These are phyloP conservation scores for Macroglossus sobrinus DNA, from an alignment of 2,113 vertebrate species.

Conservation along the genomic window DNA sequence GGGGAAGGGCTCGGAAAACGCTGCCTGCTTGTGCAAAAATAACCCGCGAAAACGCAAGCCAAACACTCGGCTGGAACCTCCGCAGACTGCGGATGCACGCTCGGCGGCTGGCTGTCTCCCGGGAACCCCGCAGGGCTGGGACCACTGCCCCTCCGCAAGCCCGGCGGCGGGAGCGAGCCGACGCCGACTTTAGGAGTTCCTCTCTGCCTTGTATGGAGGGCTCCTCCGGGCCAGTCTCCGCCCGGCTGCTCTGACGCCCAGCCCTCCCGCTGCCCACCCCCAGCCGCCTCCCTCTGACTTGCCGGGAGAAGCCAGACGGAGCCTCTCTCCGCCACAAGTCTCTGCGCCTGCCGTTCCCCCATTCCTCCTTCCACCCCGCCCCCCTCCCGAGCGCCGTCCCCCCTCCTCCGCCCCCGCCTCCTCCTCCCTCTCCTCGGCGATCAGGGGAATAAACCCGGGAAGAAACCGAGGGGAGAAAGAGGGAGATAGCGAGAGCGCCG, in stretches of 20 bases:
- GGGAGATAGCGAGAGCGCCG: slow-evolving; percentile 1
- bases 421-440: slow-evolving; percentile 58
- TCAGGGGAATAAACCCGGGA: slow-evolving; percentile 81
- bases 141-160: not conserved
- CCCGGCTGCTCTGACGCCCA: slow-evolving; percentile 57
- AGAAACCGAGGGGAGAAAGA: slow-evolving; percentile 34
- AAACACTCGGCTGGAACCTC: not conserved
- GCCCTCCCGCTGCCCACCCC: slow-evolving; percentile 56
- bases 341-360: slow-evolving; percentile 31
- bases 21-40: slow-evolving; percentile 58
- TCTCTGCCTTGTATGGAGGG: slow-evolving; percentile 75
- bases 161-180: slow-evolving; percentile 27
- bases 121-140: not conserved
- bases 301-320: slow-evolving; percentile 42
- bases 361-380: slow-evolving; percentile 39
- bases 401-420: slow-evolving; percentile 59
- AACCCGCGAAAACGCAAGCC: slow-evolving; percentile 18
- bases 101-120: not conserved
- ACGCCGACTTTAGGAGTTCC: slow-evolving; percentile 71
- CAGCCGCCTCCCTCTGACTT: slow-evolving; percentile 49
- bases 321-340: slow-evolving; percentile 31
- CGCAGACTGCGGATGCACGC: slow-evolving; percentile 25
- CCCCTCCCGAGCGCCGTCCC: slow-evolving; percentile 45
- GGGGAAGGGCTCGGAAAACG: not conserved
- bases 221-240: slow-evolving; percentile 48